phyloP scores from a whole-genome alignment of 2,113 vertebrate genomes.

The Lophura nycthemera region DNA sequence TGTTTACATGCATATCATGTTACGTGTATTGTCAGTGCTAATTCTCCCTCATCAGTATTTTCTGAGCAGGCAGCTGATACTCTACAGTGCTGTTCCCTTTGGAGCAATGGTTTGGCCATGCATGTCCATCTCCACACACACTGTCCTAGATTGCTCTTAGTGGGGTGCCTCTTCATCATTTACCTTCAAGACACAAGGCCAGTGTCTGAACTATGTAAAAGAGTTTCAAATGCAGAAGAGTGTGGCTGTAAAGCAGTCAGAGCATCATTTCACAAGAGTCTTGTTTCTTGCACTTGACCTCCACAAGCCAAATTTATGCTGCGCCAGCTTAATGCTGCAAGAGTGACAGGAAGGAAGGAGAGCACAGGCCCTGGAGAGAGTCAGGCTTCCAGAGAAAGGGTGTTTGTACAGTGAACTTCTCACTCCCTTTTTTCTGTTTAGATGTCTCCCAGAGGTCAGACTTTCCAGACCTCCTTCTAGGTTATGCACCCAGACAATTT shows the following conservation, averaged over 20 bases:
- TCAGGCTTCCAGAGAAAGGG: neutral
- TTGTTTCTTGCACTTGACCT: neutral
- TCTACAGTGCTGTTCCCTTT: neutral
- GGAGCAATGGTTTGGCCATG: neutral
- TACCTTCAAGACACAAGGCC: neutral
- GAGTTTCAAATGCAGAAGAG: neutral
- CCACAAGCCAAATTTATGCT: neutral
- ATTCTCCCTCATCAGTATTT: neutral
- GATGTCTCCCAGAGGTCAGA: neutral
- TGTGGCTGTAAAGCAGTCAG: neutral
- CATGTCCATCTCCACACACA: neutral
- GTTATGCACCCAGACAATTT: accelerated
- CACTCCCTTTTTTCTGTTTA: neutral
- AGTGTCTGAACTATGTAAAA: neutral
- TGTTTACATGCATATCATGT: slow-evolving; percentile 18
- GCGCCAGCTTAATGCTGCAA: neutral
- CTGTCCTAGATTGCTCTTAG: neutral
- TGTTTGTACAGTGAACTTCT: neutral
- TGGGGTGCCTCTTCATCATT: neutral
- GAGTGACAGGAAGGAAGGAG: neutral
- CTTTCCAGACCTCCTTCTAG: too few relatives aligned
- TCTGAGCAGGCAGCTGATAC: neutral
- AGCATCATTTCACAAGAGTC: neutral
- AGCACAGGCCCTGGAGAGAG: neutral
- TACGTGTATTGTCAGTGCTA: accelerated